These are phyloP conservation scores for Cynoglossus semilaevis DNA, from an alignment of 2,113 vertebrate genomes.

Conservation along the genomic window DNA sequence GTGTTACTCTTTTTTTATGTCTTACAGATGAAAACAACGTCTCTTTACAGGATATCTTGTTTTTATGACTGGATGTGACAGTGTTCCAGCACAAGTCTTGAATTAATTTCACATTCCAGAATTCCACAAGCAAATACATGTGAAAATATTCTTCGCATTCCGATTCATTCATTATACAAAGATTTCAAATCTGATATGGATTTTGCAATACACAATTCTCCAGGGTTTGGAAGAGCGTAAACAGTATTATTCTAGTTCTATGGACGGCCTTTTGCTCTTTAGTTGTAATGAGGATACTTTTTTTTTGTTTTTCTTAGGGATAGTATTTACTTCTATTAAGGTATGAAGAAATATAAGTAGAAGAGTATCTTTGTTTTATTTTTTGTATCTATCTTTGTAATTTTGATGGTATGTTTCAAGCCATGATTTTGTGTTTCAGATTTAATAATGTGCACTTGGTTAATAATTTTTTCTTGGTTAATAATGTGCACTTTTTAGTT, in stretches of 20 bases:
- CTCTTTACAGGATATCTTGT: constrained; percentile 3
- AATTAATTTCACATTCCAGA: constrained; percentile 5
- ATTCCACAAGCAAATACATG: constrained; percentile 4
- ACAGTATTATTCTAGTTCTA: neutral
- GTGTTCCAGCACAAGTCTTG: constrained; percentile 5
- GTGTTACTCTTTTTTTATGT: neutral
- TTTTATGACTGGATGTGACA: constrained; percentile 5
- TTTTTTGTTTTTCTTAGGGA: constrained; percentile 1
- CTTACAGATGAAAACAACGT: neutral
- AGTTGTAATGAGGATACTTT: constrained; percentile 1
- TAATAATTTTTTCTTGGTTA: no score
- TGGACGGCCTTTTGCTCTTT: constrained; percentile 1
- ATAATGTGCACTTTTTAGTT: neutral
- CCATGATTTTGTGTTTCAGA: constrained; percentile 2
- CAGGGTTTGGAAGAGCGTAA: constrained; percentile 1
- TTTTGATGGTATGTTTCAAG: neutral
- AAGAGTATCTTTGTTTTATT: no score
- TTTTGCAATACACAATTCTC: no score
- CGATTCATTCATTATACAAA: neutral
- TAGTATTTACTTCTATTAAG: neutral
- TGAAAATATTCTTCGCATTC: constrained; percentile 2
- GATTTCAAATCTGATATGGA: constrained; percentile 6
- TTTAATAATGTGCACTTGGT: neutral
- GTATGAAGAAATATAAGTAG: neutral
- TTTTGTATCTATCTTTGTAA: neutral